Evolutionary conservation across 2,888 invertebrate genomes (phyloP), one percentile per base, ranked within the genome.

Genomic region (Cordilura impudica): DNA sequence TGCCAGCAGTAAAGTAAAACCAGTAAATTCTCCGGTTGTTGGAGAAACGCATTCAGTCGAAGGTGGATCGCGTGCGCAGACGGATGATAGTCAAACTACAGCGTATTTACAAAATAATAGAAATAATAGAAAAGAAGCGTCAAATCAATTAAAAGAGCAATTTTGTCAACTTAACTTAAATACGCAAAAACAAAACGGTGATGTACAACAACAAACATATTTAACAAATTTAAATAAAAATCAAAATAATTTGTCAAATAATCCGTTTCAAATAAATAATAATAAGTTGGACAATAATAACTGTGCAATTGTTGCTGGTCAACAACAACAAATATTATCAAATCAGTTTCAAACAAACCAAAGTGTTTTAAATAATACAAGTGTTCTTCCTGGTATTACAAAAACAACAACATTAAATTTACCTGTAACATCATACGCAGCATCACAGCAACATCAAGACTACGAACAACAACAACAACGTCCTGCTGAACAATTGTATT

Each of bases 41-140:
- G 82, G 85, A 84, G 82, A 81, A 81, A 83, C 84, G 81, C 83
- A 85, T 83, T 84, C 87, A 89, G 88, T 89, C 86, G 89, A 89
- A 87, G 88, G 88, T 86, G 87, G 87, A 87, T 86, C 90, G 88
- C 87, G 89, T 87, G 85, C 86, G 85, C 86, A 85, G 82, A 84
- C 85, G 84, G 86, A 86, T 84, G 83, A 83, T 83, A 79, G 16
- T 63, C 56, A 63, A 69, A 49, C 23, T 23, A 10, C 16, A 8
- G 61, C 14, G 26, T 54, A 26, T 51, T 56, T 71, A 35, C 12
- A 70, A 61, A 67, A 81, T 60, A 67, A 45, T 53, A 45, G 18
- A 63, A 77, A 21, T 56, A 81, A 16, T 78, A 69, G 69, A 70
- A 82, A 45, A 63, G 73, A 73, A 77, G 70, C 76, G 43, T 51